Conservation (phyloP, 2,888 invertebrate species). For the Corythucha ciliata region DNA sequence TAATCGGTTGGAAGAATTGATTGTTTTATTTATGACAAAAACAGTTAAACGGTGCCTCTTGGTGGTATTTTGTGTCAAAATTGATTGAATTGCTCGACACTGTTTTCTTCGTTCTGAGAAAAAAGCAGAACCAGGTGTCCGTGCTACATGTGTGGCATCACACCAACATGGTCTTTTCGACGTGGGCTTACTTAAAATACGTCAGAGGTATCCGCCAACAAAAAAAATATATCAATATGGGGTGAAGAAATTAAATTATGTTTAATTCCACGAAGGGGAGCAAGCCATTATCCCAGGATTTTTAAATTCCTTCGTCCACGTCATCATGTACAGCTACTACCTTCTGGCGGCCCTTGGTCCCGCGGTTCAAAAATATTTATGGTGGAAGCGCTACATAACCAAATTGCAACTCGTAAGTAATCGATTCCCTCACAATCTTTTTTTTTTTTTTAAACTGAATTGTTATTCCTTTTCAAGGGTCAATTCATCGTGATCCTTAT, state of each 20-base stretch:
- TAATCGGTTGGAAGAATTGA: too few species aligned
- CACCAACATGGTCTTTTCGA: conserved; percentile 64
- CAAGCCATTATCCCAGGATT: conserved; percentile 46
- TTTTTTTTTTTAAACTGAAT: conserved; percentile 9
- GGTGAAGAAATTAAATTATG: background rate
- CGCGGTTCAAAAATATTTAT: conserved; percentile 45
- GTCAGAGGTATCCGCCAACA: conserved; percentile 51
- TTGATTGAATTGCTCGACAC: conserved; percentile 69
- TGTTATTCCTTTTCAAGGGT: conserved; percentile 43
- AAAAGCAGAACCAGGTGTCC: conserved; percentile 79
- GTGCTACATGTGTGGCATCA: conserved; percentile 87
- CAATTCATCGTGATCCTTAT: conserved; percentile 59
- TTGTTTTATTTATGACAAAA: too few species aligned
- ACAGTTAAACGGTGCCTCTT: conserved; percentile 49
- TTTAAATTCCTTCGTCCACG: conserved; percentile 46
- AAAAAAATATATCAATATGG: background rate
- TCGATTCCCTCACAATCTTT: conserved; percentile 1
- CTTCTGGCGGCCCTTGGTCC: conserved; percentile 46
- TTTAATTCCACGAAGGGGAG: conserved; percentile 37
- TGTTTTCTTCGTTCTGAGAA: conserved; percentile 79
- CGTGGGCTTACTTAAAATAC: conserved; percentile 71
- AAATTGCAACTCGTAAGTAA: conserved; percentile 43
- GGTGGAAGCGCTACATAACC: conserved; percentile 50
- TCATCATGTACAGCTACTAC: conserved; percentile 48
- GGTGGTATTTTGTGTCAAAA: conserved; percentile 75